Conservation (phyloP, 2,113 vertebrate species). For the Hassar affinis region DNA sequence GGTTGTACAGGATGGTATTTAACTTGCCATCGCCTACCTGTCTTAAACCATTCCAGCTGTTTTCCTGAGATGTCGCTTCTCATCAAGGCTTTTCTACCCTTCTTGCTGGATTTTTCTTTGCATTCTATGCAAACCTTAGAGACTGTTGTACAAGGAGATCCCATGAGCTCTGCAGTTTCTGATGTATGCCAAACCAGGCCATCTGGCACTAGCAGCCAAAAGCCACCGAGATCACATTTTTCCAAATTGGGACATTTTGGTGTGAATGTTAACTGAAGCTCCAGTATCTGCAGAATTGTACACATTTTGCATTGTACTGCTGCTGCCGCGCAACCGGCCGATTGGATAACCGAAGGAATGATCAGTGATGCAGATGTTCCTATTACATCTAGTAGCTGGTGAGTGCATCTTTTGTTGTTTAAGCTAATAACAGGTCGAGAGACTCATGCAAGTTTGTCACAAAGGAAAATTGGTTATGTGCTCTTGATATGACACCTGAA, state of each 20-base stretch:
- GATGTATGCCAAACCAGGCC: neutral
- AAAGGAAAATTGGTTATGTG: neutral
- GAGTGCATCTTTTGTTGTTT: neutral
- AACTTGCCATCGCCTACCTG: too few relatives aligned
- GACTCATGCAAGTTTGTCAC: neutral
- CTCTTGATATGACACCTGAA: neutral
- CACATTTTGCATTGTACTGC: neutral
- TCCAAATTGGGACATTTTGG: neutral
- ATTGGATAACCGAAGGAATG: neutral
- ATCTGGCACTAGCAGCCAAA: neutral
- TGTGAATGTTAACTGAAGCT: neutral
- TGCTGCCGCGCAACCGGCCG: neutral
- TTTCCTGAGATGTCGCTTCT: too few relatives aligned
- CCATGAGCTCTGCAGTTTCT: neutral
- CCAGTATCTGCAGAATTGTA: neutral
- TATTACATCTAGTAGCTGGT: neutral
- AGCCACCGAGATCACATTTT: neutral
- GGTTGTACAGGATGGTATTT: neutral
- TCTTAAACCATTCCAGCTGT: too few relatives aligned
- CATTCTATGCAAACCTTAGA: neutral
- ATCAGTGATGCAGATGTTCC: neutral
- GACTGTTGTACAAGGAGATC: neutral
- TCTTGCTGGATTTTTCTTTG: too few relatives aligned
- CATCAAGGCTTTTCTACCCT: too few relatives aligned
- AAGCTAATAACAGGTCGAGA: neutral